Evolutionary conservation across 2,888 invertebrate species (phyloP).

Genomic region (Hypolimnas misippus): DNA sequence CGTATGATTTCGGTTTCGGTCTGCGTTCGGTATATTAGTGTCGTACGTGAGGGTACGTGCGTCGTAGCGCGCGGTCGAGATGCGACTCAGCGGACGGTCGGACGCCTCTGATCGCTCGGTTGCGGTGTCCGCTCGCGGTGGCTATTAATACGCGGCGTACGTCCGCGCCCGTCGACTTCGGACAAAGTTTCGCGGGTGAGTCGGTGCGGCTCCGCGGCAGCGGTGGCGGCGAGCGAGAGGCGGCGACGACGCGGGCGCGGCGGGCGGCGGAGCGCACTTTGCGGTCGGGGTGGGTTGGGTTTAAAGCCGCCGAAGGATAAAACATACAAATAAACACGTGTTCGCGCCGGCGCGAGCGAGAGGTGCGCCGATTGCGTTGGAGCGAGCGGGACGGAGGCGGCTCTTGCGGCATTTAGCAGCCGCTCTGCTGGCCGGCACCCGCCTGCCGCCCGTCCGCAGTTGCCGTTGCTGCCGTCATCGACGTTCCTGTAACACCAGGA

Average conservation of each 20-base stretch:
- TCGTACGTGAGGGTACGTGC: conserved; percentile 47
- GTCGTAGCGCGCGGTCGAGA: conserved; percentile 47
- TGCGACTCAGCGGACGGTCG: conserved; percentile 55
- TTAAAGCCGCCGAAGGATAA: conserved; percentile 87
- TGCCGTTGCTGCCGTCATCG: conserved; percentile 43
- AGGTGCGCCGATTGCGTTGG: conserved; percentile 65
- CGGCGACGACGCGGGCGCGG: conserved; percentile 83
- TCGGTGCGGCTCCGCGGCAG: conserved; percentile 71
- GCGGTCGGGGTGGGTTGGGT: conserved; percentile 88
- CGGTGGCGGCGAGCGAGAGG: conserved; percentile 77
- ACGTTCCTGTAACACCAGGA: conserved; percentile 24
- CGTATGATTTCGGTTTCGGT: conserved; percentile 41
- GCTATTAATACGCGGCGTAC: conserved; percentile 81
- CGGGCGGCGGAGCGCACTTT: conserved; percentile 85
- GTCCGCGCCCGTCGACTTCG: conserved; percentile 83
- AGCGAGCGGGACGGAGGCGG: conserved; percentile 72
- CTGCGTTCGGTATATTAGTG: conserved; percentile 28
- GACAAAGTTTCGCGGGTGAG: conserved; percentile 82
- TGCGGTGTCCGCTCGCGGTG: conserved; percentile 76
- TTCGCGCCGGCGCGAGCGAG: conserved; percentile 86
- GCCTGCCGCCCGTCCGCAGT: conserved; percentile 49
- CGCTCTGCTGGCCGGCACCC: conserved; percentile 60
- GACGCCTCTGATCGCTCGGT: conserved; percentile 63
- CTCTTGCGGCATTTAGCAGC: conserved; percentile 82
- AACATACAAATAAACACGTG: conserved; percentile 86